Conservation (phyloP, 2,797 vertebrate genomes). For the Siniperca scherzeri region DNA sequence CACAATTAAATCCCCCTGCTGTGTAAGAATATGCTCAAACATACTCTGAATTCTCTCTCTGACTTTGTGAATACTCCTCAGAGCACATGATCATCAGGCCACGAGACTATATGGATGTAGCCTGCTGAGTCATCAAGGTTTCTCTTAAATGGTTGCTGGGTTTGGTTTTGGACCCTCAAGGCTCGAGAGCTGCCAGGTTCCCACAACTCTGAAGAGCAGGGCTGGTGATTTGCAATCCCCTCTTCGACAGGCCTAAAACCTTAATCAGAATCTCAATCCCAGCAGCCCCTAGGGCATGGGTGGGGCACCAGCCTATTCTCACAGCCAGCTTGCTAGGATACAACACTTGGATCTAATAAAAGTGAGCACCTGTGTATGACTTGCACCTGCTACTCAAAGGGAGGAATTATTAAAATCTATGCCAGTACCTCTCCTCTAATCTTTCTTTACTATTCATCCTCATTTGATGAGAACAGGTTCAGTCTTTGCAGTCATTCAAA, state of each 20-base stretch:
- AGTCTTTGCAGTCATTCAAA: constrained; percentile 54
- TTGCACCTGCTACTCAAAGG: constrained; percentile 74
- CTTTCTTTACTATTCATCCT: constrained; percentile 50
- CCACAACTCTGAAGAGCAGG: constrained; percentile 68
- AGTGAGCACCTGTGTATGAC: constrained; percentile 74
- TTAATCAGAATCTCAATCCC: constrained; percentile 78
- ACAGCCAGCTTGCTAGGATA: constrained; percentile 78
- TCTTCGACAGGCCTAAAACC: constrained; percentile 61
- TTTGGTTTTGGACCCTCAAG: constrained; percentile 61
- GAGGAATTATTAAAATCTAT: constrained; percentile 71
- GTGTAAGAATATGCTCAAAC: constrained; percentile 56
- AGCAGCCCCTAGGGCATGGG: constrained; percentile 68
- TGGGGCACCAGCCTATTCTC: constrained; percentile 67
- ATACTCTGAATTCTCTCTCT: constrained; percentile 44
- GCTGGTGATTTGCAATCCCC: constrained; percentile 77
- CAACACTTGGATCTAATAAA: constrained; percentile 73
- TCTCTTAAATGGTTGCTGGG: constrained; percentile 49
- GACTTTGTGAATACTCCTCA: constrained; percentile 46
- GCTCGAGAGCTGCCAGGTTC: constrained; percentile 67
- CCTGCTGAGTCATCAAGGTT: constrained; percentile 78
- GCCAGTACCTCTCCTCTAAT: constrained; percentile 64
- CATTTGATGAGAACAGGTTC: constrained; percentile 53
- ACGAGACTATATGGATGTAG: constrained; percentile 35
- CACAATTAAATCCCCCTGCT: constrained; percentile 50
- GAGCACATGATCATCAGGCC: constrained; percentile 50